Percentiles rank a stretch among this genome's conserved stretches.
Conservation (phyloP, 2,113 vertebrate genomes). For the Oxyura jamaicensis region DNA sequence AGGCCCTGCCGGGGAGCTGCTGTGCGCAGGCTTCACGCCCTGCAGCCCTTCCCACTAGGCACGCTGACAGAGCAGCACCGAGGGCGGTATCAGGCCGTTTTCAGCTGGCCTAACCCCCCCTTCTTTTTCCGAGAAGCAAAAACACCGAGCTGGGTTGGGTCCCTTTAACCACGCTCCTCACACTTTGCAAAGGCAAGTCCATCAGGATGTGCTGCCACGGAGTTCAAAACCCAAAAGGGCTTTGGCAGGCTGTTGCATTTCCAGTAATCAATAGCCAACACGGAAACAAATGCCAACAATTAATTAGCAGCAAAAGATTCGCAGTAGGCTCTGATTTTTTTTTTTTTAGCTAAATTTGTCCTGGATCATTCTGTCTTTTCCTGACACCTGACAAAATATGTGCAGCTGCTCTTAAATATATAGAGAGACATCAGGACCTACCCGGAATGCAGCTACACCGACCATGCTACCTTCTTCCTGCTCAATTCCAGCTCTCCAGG, state of each 20-base stretch:
- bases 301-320: neutral
- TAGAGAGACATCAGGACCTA: neutral
- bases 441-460: neutral
- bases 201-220: neutral
- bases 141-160: neutral
- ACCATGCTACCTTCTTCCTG: neutral
- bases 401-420: neutral
- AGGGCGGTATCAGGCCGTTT: neutral
- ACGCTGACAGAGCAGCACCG: neutral
- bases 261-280: neutral
- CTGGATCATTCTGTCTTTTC: neutral
- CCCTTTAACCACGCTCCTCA: neutral
- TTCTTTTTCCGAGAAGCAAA: neutral
- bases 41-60: neutral
- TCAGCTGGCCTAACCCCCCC: neutral
- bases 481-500: neutral
- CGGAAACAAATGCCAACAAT: neutral
- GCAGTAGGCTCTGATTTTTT: neutral
- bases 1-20: neutral
- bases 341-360: neutral
- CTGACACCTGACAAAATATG: neutral
- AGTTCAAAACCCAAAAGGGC: neutral
- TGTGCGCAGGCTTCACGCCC: fast-evolving
- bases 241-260: neutral
- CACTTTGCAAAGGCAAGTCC: neutral